These are phyloP conservation scores for Cosmopolites sordidus DNA, from an alignment of 2,888 invertebrate genomes.

Conservation along the genomic window DNA sequence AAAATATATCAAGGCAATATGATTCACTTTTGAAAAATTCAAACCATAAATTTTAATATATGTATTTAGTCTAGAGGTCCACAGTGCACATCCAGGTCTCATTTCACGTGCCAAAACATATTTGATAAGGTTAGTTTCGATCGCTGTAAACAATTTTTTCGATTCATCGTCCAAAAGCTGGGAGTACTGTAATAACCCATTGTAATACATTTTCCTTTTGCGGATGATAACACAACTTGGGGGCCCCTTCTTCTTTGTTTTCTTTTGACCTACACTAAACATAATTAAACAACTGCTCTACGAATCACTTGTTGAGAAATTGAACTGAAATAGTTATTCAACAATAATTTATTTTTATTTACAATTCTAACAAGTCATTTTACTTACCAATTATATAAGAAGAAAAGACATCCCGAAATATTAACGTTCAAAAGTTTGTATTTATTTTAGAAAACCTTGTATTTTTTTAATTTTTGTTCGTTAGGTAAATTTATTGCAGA, in stretches of 20 bases:
- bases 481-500: no score
- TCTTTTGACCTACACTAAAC: slow-evolving; percentile 3
- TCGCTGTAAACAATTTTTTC: slow-evolving; percentile 60
- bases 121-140: slow-evolving; percentile 75
- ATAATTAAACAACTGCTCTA: slow-evolving; percentile 1
- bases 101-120: slow-evolving; percentile 76
- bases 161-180: slow-evolving; percentile 72
- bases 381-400: no score
- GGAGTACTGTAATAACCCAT: slow-evolving; percentile 71
- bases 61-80: slow-evolving; percentile 72
- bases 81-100: slow-evolving; percentile 70
- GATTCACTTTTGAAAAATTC: slow-evolving; percentile 88
- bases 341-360: slow-evolving; percentile 20
- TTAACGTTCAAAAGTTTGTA: no score
- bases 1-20: slow-evolving; percentile 74
- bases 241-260: slow-evolving; percentile 33
- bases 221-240: slow-evolving; percentile 61
- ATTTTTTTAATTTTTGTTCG: no score
- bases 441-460: no score
- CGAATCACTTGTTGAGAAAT: background rate
- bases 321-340: slow-evolving; percentile 7
- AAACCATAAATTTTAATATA: slow-evolving; percentile 80
- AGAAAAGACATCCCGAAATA: no score
- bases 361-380: slow-evolving; percentile 20
- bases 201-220: slow-evolving; percentile 71